Evolutionary conservation across 2,113 vertebrate genomes (phyloP).

Genomic region (Takifugu bimaculatus): DNA sequence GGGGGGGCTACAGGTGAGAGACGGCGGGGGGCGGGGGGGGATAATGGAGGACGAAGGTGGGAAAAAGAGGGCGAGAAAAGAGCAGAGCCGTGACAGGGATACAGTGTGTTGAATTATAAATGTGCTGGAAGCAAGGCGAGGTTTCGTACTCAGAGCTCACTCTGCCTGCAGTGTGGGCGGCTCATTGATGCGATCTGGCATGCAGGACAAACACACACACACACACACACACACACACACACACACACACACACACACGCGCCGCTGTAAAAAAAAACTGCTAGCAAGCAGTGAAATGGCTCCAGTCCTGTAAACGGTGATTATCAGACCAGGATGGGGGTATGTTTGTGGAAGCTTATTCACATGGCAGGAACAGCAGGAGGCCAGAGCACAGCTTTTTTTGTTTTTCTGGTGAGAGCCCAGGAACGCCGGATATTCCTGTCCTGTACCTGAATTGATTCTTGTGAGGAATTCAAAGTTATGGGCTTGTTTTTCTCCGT

Average conservation of each 20-base stretch:
- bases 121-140: constrained; percentile 51
- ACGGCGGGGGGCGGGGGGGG: constrained; percentile 3
- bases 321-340: no score
- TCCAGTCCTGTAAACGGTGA: constrained; percentile 11
- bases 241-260: constrained; percentile 10
- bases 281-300: constrained; percentile 17
- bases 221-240: constrained; percentile 19
- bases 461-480: no score
- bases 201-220: constrained; percentile 26
- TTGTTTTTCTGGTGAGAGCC: no score
- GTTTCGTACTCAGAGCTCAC: constrained; percentile 34
- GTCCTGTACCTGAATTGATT: no score
- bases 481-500: no score
- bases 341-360: no score
- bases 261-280: constrained; percentile 30
- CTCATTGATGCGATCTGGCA: constrained; percentile 56
- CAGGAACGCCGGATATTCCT: no score
- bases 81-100: constrained; percentile 38
- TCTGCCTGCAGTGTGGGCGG: constrained; percentile 55
- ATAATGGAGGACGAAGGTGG: neutral
- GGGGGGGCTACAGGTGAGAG: constrained; percentile 12
- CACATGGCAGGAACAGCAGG: no score
- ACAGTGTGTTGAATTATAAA: constrained; percentile 64
- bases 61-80: constrained; percentile 7
- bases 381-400: no score